Evolutionary conservation across 2,888 invertebrate genomes (phyloP).

Genomic region (Acronicta psi): DNA sequence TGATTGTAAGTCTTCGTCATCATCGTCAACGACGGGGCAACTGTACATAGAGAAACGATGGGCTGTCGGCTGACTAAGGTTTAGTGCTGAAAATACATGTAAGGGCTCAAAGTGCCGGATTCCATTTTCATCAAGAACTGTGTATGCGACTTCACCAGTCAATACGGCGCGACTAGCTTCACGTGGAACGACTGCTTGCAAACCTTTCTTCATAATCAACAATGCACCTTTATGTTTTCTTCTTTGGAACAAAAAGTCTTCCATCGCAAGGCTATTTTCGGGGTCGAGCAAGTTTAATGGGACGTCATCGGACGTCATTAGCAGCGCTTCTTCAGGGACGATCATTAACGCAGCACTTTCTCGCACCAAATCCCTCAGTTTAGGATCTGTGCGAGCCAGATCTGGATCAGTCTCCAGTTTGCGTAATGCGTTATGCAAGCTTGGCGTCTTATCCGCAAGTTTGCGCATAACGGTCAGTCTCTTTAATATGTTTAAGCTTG

Average conservation of each 20-base stretch:
- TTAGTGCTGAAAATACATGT: conserved; percentile 92
- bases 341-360: conserved; percentile 93
- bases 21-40: conserved; percentile 89
- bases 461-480: conserved; percentile 92
- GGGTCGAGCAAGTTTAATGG: conserved; percentile 91
- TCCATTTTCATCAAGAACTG: conserved; percentile 93
- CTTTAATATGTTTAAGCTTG: conserved; percentile 91
- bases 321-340: conserved; percentile 89
- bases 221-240: conserved; percentile 89
- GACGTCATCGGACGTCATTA: conserved; percentile 91
- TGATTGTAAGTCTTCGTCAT: conserved; percentile 82
- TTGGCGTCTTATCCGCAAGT: conserved; percentile 91
- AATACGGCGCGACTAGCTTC: conserved; percentile 93
- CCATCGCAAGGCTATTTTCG: conserved; percentile 93
- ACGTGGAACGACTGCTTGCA: conserved; percentile 93
- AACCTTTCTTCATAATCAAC: conserved; percentile 92
- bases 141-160: conserved; percentile 93
- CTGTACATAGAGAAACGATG: conserved; percentile 91
- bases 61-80: conserved; percentile 90
- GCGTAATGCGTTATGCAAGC: conserved; percentile 89
- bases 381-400: conserved; percentile 91
- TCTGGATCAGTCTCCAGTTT: conserved; percentile 91
- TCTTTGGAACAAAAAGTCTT: conserved; percentile 91
- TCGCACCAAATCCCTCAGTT: conserved; percentile 91
- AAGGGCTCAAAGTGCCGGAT: conserved; percentile 93